Base-by-base conservation (phyloP, 2,888 invertebrate species). In the Anoplius nigerrimus region DNA sequence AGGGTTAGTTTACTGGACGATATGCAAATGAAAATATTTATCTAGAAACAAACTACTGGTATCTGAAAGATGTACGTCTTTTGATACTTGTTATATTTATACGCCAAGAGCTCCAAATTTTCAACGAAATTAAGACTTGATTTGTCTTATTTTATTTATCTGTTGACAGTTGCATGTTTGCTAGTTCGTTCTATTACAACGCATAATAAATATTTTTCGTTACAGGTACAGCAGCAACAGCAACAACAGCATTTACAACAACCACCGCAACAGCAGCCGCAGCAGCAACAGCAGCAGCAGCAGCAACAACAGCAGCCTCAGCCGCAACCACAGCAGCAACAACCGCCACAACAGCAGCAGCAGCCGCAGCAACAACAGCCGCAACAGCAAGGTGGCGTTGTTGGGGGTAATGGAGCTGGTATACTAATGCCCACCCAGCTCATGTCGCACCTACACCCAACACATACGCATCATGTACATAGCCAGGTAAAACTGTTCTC, bases 391-490 rank as follows among this genome's bases (percentile, higher is more conserved):
- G 74, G 72, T 70, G 81, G 80, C 57, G 75, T 82, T 56, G 78
- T 79, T 62, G 76, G 79, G 72, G 81, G 81, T 64, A 83, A 74
- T 73, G 82, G 82, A 70, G 82, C 75, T 68, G 85, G 84, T 58
- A 83, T 84, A 75, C 73, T 84, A 76, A 91, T 91, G 89, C 90
- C 92, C 76, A 90, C 90, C 84, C 91, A 92, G 66, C 90, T 92
- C 86, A 90, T 92, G 85, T 91, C 91, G 22, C 92, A 92, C 87
- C 89, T 92, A 78, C 92, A 92, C 87, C 90, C 87, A 57, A 78
- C 84, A 48, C 84, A 86, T 69, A 78, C 80, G 59, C 86, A 84
- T 62, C 83, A 84, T 79, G 81, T 86, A 58, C 84, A 84, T 60
- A 83, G 76, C 60, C 86, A 86, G 85, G 87, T 87, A 83, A 54